Evolutionary conservation across 2,113 vertebrate genomes (phyloP), one percentile per base, ranked within the genome.

Genomic region (Centropristis striata): DNA sequence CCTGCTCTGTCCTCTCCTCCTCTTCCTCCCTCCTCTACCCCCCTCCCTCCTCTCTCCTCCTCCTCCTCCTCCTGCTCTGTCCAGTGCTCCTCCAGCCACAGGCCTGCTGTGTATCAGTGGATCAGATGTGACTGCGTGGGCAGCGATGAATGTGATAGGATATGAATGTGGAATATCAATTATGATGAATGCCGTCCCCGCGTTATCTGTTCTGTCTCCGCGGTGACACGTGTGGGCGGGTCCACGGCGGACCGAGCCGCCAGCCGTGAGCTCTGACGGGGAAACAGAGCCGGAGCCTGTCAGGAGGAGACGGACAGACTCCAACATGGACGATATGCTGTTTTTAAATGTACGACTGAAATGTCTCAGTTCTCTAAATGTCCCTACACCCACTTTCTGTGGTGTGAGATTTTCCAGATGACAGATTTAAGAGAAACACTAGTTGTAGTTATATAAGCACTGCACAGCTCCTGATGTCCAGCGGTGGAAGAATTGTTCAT

Each of bases 151-250:
- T 80, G 71, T 71, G 80, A 89, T 16, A 7, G 65, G 85, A 81
- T 71, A 50, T 71, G 74, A 81, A 81, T 71, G 84, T 61, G 72
- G 77, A 83, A 83, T 81, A 81, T 85, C 53, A 75, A 67, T 87
- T 85, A 86, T 20, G 54, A 75, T 55, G 44, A 78, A 71, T 12
- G 27, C 63, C 53, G 42, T 75, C 74, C 66, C 13, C 0, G 39
- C 0, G 21, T 51, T 28, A 2, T 60, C 47, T 41, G 72, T 25
- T 75, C 65, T 8, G n/a, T 80, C 75, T 76, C 72, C 13, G 28
- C 18, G 9, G 37, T 20, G 61, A 80, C 72, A 37, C 10, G 21
- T 37, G 86, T 84, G 75, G 81, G 84, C 60, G 64, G 69, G 68
- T 50, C 65, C 50, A 16, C 16, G 16, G 44, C 25, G n/a, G 16